Conservation (phyloP, 1,140 invertebrate genomes). For the Rhagoletis zephyria region DNA sequence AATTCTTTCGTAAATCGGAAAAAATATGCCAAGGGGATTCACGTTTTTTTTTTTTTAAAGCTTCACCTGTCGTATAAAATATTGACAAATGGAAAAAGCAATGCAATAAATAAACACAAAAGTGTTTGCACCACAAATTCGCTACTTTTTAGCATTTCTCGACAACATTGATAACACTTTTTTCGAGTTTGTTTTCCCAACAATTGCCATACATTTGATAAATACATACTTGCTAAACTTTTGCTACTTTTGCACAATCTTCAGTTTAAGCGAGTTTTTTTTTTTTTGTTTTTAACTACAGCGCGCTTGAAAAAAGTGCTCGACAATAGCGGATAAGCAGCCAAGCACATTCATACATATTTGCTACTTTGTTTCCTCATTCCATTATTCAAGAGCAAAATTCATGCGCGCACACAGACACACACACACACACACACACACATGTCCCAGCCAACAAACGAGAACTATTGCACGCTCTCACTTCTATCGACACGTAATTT, state of each 20-base stretch:
- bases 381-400: background rate
- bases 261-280: background rate
- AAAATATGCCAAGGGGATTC: too few species aligned
- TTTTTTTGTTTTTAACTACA: too few species aligned
- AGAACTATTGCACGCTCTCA: background rate
- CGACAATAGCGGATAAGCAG: background rate
- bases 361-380: background rate
- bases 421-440: background rate
- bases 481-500: constrained; percentile 9
- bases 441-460: too few species aligned
- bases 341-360: background rate
- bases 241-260: background rate
- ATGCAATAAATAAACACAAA: too few species aligned
- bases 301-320: background rate
- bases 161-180: background rate
- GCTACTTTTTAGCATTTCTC: background rate
- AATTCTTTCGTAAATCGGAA: too few species aligned
- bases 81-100: too few species aligned
- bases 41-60: too few species aligned
- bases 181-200: background rate
- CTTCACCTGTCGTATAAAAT: too few species aligned
- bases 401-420: too few species aligned
- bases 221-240: background rate
- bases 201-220: background rate
- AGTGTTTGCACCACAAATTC: background rate